phyloP scores from a whole-genome alignment of 2,888 invertebrate species.

The Nudaria mundana region DNA sequence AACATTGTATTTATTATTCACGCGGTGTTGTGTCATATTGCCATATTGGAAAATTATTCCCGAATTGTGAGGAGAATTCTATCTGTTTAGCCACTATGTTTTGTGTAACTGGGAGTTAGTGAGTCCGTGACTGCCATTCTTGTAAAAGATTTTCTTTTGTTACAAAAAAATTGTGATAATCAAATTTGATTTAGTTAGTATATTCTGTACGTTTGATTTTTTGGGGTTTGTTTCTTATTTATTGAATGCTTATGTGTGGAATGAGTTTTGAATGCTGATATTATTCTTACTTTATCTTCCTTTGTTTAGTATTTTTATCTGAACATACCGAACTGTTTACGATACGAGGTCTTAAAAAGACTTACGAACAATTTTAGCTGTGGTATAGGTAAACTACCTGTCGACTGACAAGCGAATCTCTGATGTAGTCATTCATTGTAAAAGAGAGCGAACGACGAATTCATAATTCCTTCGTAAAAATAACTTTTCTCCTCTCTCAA shows the following conservation, averaged over 20 bases:
- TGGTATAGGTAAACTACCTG: no score
- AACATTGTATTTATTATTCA: constrained; percentile 75
- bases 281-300: no score
- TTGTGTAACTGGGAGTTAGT: constrained; percentile 38
- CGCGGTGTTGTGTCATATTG: constrained; percentile 72
- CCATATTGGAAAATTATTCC: constrained; percentile 74
- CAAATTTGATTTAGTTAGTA: constrained; percentile 32
- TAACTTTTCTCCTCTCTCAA: no score
- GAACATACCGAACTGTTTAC: no score
- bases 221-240: constrained; percentile 23
- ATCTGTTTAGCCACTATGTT: constrained; percentile 29
- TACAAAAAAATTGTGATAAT: constrained; percentile 15
- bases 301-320: no score
- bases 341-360: no score
- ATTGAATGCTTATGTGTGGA: constrained; percentile 23
- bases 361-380: no score
- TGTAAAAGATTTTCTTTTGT: constrained; percentile 23
- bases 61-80: constrained; percentile 63
- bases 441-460: no score
- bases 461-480: no score
- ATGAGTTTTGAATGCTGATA: constrained; percentile 11
- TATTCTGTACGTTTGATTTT: constrained; percentile 27
- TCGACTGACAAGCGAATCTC: no score
- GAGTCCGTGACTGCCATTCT: constrained; percentile 29
- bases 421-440: no score